Evolutionary conservation across 2,113 vertebrate genomes (phyloP).

Genomic region (Gallinago media): DNA sequence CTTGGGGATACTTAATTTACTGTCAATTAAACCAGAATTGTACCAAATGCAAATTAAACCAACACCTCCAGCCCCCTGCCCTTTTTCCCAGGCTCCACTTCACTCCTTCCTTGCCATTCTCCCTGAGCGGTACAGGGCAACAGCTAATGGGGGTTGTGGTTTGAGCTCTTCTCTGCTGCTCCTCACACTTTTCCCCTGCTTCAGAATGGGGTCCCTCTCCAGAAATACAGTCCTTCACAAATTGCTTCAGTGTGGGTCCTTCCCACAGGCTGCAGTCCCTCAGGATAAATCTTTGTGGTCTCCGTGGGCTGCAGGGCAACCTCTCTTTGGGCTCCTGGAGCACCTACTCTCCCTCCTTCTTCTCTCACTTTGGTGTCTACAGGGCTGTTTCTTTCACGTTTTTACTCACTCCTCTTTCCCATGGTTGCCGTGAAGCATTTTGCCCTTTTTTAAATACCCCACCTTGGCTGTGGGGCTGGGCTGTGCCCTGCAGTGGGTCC

Average conservation of each 20-base stretch:
- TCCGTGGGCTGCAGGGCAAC: background rate
- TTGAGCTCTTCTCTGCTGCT: background rate
- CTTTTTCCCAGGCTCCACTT: background rate
- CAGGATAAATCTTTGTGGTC: background rate
- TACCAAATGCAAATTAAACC: background rate
- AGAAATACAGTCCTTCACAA: rapidly evolving
- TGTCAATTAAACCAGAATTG: background rate
- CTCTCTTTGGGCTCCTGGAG: rapidly evolving
- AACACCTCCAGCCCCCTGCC: background rate
- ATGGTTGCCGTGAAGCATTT: background rate
- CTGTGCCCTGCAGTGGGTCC: background rate
- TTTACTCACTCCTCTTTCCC: background rate
- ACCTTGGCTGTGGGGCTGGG: background rate
- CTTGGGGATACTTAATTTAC: background rate
- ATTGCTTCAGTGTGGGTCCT: background rate
- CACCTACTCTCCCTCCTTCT: background rate
- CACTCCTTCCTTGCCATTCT: background rate
- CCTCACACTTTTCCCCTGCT: background rate
- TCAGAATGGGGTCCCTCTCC: background rate
- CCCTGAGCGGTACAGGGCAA: rapidly evolving
- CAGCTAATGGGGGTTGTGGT: background rate
- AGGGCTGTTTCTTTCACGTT: background rate
- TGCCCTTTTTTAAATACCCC: background rate
- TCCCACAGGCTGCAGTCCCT: background rate
- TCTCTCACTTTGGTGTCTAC: background rate